Evolutionary conservation across 1,140 invertebrate species (phyloP).

Genomic region (Zophobas morio): DNA sequence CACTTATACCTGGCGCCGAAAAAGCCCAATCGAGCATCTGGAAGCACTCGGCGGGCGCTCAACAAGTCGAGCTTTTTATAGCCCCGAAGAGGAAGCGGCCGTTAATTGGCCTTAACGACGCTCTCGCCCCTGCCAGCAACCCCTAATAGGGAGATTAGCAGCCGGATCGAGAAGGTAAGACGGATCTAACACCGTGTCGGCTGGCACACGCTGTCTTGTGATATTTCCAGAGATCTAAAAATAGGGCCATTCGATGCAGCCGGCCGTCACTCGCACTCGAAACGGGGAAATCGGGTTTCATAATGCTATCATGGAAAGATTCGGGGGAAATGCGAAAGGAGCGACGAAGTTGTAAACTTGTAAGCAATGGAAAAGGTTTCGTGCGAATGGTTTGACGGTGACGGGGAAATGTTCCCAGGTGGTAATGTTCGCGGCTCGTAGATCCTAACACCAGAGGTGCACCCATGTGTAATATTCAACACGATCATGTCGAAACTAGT

Average conservation of each 20-base stretch:
- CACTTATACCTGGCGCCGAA: constrained; percentile 12
- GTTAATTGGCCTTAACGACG: constrained; percentile 11
- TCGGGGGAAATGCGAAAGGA: constrained; percentile 13
- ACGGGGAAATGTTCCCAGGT: too few species aligned
- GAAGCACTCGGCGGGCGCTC: constrained; percentile 9
- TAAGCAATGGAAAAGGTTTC: too few species aligned
- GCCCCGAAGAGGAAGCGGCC: neutral
- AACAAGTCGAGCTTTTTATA: constrained; percentile 16
- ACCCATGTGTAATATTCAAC: too few species aligned
- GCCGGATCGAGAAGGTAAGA: constrained; percentile 10
- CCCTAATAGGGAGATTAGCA: constrained; percentile 13
- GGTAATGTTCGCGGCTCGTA: too few species aligned
- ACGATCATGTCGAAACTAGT: too few species aligned
- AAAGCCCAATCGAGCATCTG: neutral
- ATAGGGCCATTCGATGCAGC: constrained; percentile 37
- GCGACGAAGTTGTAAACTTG: neutral
- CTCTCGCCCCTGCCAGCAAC: neutral
- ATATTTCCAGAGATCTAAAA: constrained; percentile 52
- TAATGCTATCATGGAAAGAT: constrained; percentile 34
- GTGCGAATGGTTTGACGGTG: too few species aligned
- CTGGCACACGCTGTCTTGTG: constrained; percentile 45
- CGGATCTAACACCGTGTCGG: constrained; percentile 27
- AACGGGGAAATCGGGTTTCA: constrained; percentile 48
- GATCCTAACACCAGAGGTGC: too few species aligned
- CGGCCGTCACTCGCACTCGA: constrained; percentile 15